Conservation (phyloP, 1,140 invertebrate species). For the Heterodera carotae region DNA sequence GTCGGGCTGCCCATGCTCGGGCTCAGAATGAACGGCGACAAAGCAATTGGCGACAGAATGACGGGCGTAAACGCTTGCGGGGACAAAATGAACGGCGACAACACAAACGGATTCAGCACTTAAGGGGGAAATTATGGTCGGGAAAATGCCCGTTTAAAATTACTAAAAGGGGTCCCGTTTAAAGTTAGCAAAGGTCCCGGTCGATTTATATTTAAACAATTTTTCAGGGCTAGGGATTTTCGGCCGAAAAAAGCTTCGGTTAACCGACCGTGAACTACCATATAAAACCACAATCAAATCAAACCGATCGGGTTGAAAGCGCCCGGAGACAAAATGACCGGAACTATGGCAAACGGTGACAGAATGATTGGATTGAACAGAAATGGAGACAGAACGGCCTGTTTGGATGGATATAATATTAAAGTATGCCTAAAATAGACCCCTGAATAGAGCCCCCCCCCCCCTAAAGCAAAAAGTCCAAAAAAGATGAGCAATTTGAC, state of each 20-base stretch:
- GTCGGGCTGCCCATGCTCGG: constrained; percentile 47
- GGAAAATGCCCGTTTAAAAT: constrained; percentile 24
- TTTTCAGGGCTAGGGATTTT: no score
- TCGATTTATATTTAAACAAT: no score
- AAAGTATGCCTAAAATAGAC: no score
- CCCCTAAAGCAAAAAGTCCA: no score
- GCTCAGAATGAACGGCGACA: constrained; percentile 55
- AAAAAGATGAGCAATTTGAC: no score
- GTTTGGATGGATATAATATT: no score
- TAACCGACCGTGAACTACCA: no score
- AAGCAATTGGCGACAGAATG: constrained; percentile 56
- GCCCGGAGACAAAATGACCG: constrained; percentile 48
- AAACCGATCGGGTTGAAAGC: constrained; percentile 36
- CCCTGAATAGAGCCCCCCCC: no score
- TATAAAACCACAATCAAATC: no score
- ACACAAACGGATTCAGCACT: constrained; percentile 36
- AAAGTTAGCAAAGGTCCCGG: no score
- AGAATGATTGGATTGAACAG: constrained; percentile 53
- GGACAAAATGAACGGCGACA: constrained; percentile 51
- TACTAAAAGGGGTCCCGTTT: background rate
- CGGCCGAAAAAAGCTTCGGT: no score
- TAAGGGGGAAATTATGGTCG: constrained; percentile 52
- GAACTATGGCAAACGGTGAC: constrained; percentile 55
- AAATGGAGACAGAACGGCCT: constrained; percentile 53
- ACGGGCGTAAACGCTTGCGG: constrained; percentile 56